Percentiles rank a stretch among this genome's conserved stretches.
Evolutionary conservation across 1,140 invertebrate genomes (phyloP).

Genomic region (Druon quercuslanigerum): DNA sequence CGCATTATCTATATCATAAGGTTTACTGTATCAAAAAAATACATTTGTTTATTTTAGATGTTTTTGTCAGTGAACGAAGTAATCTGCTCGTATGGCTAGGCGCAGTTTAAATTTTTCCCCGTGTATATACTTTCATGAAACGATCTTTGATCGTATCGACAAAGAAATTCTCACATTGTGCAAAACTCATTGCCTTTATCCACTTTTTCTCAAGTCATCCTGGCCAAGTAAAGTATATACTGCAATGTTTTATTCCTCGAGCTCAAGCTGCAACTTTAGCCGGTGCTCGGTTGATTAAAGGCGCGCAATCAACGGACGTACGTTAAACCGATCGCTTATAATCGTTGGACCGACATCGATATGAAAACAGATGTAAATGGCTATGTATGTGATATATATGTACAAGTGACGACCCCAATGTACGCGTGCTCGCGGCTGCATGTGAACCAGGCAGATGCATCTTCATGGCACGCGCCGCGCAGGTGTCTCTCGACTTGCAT

Average conservation of each 20-base stretch:
- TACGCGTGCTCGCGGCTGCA: conserved; percentile 37
- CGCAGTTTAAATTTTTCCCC: too few species aligned
- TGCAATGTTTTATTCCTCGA: neutral
- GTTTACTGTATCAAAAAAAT: too few species aligned
- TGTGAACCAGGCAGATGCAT: conserved; percentile 54
- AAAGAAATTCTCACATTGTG: conserved; percentile 3
- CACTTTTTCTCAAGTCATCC: neutral
- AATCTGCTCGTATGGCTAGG: too few species aligned
- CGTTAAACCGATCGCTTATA: conserved; percentile 20
- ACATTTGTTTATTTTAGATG: too few species aligned
- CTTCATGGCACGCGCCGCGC: conserved; percentile 55
- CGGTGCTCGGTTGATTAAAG: conserved; percentile 26
- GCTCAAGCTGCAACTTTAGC: conserved; percentile 9
- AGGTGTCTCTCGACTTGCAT: conserved; percentile 47
- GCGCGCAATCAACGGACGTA: conserved; percentile 15
- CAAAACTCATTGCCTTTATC: neutral
- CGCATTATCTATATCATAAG: too few species aligned
- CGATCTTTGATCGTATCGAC: neutral
- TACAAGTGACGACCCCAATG: conserved; percentile 1
- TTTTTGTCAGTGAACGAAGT: too few species aligned
- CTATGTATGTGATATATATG: neutral
- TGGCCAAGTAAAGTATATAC: too few species aligned
- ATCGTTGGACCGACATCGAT: conserved; percentile 3
- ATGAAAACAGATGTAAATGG: conserved; percentile 25
- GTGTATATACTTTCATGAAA: neutral